Percentiles rank a stretch among this genome's conserved stretches.
These are phyloP conservation scores for Pyralis farinalis DNA, from an alignment of 2,888 invertebrate genomes.

Conservation along the genomic window DNA sequence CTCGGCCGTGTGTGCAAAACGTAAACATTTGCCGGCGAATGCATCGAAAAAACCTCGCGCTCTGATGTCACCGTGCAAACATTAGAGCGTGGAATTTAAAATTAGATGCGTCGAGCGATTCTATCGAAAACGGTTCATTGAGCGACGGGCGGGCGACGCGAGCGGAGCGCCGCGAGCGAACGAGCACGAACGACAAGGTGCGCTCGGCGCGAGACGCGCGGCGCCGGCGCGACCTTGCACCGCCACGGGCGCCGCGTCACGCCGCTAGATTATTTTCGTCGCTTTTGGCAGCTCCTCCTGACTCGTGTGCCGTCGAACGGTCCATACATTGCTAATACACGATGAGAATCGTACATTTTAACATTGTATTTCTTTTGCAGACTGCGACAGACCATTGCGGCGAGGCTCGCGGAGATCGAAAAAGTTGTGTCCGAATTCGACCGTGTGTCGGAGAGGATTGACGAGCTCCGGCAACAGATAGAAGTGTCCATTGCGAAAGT, in stretches of 20 bases:
- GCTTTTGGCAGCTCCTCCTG: slow-evolving; percentile 67
- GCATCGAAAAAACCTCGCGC: slow-evolving; percentile 65
- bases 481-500: slow-evolving; percentile 85
- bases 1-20: slow-evolving; percentile 55
- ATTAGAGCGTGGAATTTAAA: slow-evolving; percentile 68
- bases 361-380: slow-evolving; percentile 76
- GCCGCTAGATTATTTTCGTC: slow-evolving; percentile 73
- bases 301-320: slow-evolving; percentile 42
- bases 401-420: slow-evolving; percentile 87
- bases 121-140: slow-evolving; percentile 68
- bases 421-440: slow-evolving; percentile 89
- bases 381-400: slow-evolving; percentile 89
- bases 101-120: slow-evolving; percentile 68
- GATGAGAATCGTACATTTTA: slow-evolving; percentile 41
- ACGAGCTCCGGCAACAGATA: slow-evolving; percentile 84
- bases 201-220: slow-evolving; percentile 17
- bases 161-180: slow-evolving; percentile 72
- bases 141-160: slow-evolving; percentile 75
- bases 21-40: slow-evolving; percentile 66
- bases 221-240: slow-evolving; percentile 63
- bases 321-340: slow-evolving; percentile 38
- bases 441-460: slow-evolving; percentile 85
- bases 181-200: slow-evolving; percentile 74
- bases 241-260: slow-evolving; percentile 67
- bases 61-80: slow-evolving; percentile 77